These are phyloP conservation scores for Actenoides hombroni DNA, from an alignment of 2,113 vertebrate species.

Conservation along the genomic window DNA sequence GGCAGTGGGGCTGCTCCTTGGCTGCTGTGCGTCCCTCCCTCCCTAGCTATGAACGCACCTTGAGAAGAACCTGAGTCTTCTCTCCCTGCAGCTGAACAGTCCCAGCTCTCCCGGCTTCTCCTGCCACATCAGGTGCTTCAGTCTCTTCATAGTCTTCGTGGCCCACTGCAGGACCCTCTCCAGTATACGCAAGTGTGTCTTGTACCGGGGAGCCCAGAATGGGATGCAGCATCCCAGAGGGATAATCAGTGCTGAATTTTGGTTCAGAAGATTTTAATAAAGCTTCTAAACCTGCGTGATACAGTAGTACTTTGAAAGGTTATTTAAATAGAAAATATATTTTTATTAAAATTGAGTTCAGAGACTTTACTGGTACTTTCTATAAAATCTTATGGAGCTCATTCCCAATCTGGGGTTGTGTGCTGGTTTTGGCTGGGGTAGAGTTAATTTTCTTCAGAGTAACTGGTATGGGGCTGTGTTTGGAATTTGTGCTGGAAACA, in stretches of 20 bases:
- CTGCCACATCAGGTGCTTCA: not conserved
- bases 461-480: too few relatives aligned
- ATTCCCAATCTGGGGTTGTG: not conserved
- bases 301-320: not conserved
- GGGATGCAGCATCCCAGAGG: too few relatives aligned
- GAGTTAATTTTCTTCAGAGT: not conserved
- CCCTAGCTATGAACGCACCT: not conserved
- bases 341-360: not conserved
- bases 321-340: not conserved
- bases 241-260: too few relatives aligned
- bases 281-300: not conserved
- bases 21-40: not conserved
- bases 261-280: not conserved
- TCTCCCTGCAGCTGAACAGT: not conserved
- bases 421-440: not conserved
- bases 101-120: not conserved
- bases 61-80: not conserved
- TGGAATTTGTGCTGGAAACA: too few relatives aligned
- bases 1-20: not conserved
- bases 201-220: not conserved
- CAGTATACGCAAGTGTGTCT: too few relatives aligned
- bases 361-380: not conserved
- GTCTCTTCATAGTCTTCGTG: not conserved
- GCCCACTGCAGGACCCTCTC: not conserved
- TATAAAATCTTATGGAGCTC: not conserved